Evolutionary conservation across 1,140 invertebrate genomes (phyloP), one percentile per base, ranked within the genome.

Genomic region (Polypedilum vanderplanki): DNA sequence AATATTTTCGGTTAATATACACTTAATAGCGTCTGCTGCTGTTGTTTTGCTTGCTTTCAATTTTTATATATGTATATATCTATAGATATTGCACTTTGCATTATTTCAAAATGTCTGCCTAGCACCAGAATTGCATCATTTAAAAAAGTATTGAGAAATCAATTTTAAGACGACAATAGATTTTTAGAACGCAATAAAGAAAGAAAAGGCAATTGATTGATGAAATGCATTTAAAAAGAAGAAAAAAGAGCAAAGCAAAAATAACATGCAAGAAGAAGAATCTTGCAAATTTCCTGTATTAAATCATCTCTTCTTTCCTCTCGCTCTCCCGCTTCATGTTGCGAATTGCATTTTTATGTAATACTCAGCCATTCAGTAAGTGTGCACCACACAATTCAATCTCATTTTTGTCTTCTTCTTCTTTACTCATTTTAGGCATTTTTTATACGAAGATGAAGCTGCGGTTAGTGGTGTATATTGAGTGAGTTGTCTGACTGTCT

Each of bases 221-320:
- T 57, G n/a, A 57, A 57, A 57, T 12, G 46, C 46, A 57, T 12
- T 57, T 15, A 5, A 33, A 5, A 33, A 33, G 46, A 57, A 57
- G 46, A 57, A 15, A n/a, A 57, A 57, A n/a, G 12, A 57, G n/a
- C 46, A 57, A 33, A 5, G 24, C 24, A 33, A 33, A 33, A 33
- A 33, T 33, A 33, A 33, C 24, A 33, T 33, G 24, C 24, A 33
- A 33, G 24, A 33, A 57, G 46, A 57, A 57, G 46, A 57, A 57
- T 57, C 46, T 57, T 57, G 46, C 12, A 57, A 57, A 57, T 57
- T 57, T 57, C 46, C 46, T 57, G 46, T 57, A 57, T 57, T 57
- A 57, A 57, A 57, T 57, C 46, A 57, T 57, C 46, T 57, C n/a
- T 57, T 57, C 46, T 57, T 57, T 33, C 24, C 24, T 33, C 24